phyloP scores from a whole-genome alignment of 2,113 vertebrate genomes.

The Scomber japonicus region DNA sequence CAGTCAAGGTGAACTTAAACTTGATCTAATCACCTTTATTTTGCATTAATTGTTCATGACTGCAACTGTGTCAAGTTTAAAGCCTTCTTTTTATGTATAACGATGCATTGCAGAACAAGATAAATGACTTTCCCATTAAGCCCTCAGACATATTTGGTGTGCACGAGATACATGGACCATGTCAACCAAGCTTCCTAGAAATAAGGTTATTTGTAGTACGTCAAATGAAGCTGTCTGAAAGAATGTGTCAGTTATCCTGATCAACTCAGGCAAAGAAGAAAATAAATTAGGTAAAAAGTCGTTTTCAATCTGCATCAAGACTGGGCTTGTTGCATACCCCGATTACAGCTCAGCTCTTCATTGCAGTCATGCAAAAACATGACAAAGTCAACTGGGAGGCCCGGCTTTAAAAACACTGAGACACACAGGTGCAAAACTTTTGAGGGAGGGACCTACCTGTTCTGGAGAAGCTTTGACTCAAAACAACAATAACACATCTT shows the following conservation, averaged over 20 bases:
- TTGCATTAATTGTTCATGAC: background rate
- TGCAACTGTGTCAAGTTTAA: background rate
- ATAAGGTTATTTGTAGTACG: background rate
- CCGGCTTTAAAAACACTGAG: background rate
- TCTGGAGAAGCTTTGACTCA: background rate
- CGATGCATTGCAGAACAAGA: background rate
- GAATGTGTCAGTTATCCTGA: background rate
- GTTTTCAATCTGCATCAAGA: conserved; percentile 50
- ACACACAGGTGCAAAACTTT: background rate
- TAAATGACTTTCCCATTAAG: background rate
- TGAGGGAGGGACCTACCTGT: background rate
- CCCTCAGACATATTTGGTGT: background rate
- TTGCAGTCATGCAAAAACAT: conserved; percentile 24
- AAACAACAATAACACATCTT: background rate
- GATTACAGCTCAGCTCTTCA: conserved; percentile 17
- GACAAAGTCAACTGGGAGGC: background rate
- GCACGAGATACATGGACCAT: background rate
- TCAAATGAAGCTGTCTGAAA: background rate
- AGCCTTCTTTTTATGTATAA: conserved; percentile 2
- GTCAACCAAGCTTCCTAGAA: conserved; percentile 8
- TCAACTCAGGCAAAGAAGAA: background rate
- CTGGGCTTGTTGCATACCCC: conserved; percentile 39
- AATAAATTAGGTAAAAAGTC: background rate
- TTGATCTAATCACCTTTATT: background rate
- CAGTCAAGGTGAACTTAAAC: background rate